Percentiles rank a stretch among this genome's conserved stretches.
phyloP scores from a whole-genome alignment of 1,140 invertebrate genomes.

The Rhynchophorus ferrugineus region DNA sequence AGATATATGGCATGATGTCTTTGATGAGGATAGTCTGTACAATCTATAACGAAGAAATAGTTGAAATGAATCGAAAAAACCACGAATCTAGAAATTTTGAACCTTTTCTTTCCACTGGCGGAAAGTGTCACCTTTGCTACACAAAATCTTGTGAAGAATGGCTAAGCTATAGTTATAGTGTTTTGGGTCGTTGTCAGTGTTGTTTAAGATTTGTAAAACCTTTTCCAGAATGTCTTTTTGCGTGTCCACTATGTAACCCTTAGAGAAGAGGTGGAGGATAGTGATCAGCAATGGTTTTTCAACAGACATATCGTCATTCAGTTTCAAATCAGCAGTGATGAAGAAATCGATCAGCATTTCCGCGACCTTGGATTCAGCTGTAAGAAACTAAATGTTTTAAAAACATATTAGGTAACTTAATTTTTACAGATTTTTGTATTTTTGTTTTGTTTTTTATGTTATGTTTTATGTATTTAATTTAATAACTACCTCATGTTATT shows the following conservation, averaged over 20 bases:
- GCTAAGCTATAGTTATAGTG: slow-evolving; percentile 26
- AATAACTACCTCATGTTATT: too few species aligned
- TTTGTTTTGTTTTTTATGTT: too few species aligned
- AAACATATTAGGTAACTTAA: too few species aligned
- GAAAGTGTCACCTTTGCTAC: slow-evolving; percentile 21
- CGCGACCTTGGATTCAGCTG: slow-evolving; percentile 16
- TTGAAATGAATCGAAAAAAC: too few species aligned
- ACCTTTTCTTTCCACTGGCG: slow-evolving; percentile 27
- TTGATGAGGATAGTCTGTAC: slow-evolving; percentile 5
- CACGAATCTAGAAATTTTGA: too few species aligned
- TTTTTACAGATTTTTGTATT: too few species aligned
- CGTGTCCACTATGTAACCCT: slow-evolving; percentile 23
- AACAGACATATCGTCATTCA: slow-evolving; percentile 22
- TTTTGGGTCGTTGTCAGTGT: slow-evolving; percentile 18
- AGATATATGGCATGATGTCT: slow-evolving; percentile 25
- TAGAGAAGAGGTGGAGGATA: slow-evolving; percentile 30
- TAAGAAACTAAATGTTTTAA: slow-evolving; percentile 2
- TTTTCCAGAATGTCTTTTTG: slow-evolving; percentile 25
- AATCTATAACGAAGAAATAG: too few species aligned
- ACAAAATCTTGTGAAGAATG: slow-evolving; percentile 32
- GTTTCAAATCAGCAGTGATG: slow-evolving; percentile 13
- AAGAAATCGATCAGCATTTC: slow-evolving; percentile 23
- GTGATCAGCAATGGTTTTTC: slow-evolving; percentile 26
- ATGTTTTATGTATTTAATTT: too few species aligned
- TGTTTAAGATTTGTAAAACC: slow-evolving; percentile 26